A percentile compares a stretch with the other conserved stretches of the same genome.
Conservation (phyloP, 2,888 invertebrate species). For the Drepana falcataria region DNA sequence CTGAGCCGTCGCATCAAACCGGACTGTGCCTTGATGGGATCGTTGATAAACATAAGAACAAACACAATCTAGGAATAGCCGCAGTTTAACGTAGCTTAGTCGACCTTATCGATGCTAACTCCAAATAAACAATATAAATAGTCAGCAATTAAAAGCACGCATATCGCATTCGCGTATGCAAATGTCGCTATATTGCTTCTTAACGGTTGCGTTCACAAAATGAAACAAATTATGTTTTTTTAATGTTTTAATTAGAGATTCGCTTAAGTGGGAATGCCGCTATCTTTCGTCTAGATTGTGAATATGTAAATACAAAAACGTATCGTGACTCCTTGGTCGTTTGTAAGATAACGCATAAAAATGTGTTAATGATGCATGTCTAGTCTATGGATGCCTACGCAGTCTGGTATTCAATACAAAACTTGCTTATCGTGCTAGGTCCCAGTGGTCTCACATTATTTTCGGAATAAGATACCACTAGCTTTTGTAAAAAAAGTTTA, state of each 20-base stretch:
- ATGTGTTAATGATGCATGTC: conserved; percentile 31
- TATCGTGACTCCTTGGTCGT: conserved; percentile 54
- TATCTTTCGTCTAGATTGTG: conserved; percentile 50
- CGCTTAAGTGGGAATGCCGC: conserved; percentile 41
- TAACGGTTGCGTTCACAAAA: conserved; percentile 37
- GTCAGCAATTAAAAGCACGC: conserved; percentile 51
- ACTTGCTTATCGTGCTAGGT: no score
- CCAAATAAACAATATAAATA: conserved; percentile 31
- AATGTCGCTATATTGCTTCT: conserved; percentile 45
- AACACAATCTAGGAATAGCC: conserved; percentile 31
- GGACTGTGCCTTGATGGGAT: conserved; percentile 28
- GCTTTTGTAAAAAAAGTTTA: neutral
- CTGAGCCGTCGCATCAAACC: conserved; percentile 33
- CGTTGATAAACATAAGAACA: conserved; percentile 24
- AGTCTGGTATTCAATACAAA: neutral
- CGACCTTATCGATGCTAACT: conserved; percentile 21
- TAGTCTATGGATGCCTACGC: conserved; percentile 18
- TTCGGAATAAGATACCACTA: neutral
- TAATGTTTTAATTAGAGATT: conserved; percentile 63
- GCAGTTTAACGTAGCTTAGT: conserved; percentile 16
- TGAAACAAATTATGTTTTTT: conserved; percentile 52
- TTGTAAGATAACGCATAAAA: conserved; percentile 34
- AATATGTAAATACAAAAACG: conserved; percentile 47
- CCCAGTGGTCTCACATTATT: conserved; percentile 12
- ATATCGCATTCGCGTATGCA: conserved; percentile 47